Percentiles rank a stretch among this genome's conserved stretches.
Evolutionary conservation across 2,888 invertebrate species (phyloP).

Genomic region (Ormyrus pomaceus): DNA sequence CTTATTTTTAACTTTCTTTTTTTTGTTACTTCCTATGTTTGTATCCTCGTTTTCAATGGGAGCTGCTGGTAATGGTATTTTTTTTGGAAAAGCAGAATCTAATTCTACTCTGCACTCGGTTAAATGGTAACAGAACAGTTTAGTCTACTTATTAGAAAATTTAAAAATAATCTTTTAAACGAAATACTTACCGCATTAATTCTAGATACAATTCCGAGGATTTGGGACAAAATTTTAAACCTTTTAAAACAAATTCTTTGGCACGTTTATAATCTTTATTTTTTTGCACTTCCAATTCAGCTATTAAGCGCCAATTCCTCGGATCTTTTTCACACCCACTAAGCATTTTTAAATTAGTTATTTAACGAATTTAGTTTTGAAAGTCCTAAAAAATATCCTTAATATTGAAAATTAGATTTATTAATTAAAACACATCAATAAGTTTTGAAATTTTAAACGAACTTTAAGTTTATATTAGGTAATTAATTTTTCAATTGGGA

Average conservation of each 20-base stretch:
- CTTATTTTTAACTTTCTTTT: no score
- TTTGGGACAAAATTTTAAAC: slow-evolving; percentile 84
- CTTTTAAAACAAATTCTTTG: slow-evolving; percentile 84
- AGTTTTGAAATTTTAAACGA: no score
- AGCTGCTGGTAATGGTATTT: slow-evolving; percentile 20
- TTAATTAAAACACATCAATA: no score
- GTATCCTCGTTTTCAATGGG: no score
- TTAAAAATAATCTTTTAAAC: background rate
- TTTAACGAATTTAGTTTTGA: no score
- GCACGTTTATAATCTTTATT: slow-evolving; percentile 83
- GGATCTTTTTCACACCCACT: no score
- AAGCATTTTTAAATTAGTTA: no score
- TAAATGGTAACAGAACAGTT: background rate
- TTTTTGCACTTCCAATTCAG: slow-evolving; percentile 86
- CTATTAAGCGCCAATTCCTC: slow-evolving; percentile 84
- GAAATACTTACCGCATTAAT: slow-evolving; percentile 78
- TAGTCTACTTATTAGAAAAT: slow-evolving; percentile 1
- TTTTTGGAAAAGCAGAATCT: slow-evolving; percentile 58
- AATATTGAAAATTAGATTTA: no score
- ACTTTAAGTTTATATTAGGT: no score
- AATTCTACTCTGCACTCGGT: slow-evolving; percentile 64
- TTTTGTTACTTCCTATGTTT: no score
- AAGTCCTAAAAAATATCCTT: no score
- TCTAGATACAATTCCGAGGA: slow-evolving; percentile 84
- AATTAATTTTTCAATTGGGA: no score